Percentiles rank a stretch among this genome's conserved stretches.
Evolutionary conservation across 2,113 vertebrate genomes (phyloP).

Genomic region (Percina caprodes): DNA sequence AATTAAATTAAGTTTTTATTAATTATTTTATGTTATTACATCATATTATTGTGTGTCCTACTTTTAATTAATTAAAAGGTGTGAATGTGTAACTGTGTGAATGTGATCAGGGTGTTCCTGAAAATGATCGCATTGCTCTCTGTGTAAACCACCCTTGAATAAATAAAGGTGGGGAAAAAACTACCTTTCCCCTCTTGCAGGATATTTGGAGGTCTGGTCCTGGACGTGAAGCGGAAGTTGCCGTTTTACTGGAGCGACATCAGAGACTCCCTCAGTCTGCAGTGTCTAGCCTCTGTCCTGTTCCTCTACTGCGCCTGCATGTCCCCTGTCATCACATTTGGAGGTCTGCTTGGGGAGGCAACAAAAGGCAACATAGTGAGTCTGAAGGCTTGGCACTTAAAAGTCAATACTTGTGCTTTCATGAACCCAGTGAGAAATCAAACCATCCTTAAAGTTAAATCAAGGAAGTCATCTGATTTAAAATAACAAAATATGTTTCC

Average conservation of each 20-base stretch:
- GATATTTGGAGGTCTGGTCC: conserved; percentile 91
- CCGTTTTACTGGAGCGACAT: conserved; percentile 97
- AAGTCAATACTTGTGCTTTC: conserved; percentile 5
- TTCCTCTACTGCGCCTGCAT: conserved; percentile 99
- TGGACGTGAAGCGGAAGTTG: conserved; percentile 92
- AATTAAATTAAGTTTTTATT: neutral
- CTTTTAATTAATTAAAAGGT: conserved; percentile 1
- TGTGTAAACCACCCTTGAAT: too few relatives aligned
- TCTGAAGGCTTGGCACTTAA: conserved; percentile 27
- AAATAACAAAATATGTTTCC: neutral
- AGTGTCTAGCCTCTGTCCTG: conserved; percentile 96
- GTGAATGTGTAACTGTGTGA: too few relatives aligned
- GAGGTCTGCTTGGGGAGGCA: conserved; percentile 95
- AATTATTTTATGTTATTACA: neutral
- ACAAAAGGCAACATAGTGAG: conserved; percentile 96
- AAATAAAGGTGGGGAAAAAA: too few relatives aligned
- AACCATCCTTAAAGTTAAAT: neutral
- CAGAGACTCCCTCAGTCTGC: conserved; percentile 90
- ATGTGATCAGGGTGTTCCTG: too few relatives aligned
- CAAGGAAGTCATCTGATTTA: neutral
- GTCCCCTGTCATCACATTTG: conserved; percentile 98
- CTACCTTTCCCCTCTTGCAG: conserved; percentile 32
- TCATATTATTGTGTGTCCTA: neutral
- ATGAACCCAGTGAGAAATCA: neutral
- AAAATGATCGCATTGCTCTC: too few relatives aligned